These are phyloP conservation scores for Condylostylus longicornis DNA, from an alignment of 1,140 invertebrate genomes.

Conservation along the genomic window DNA sequence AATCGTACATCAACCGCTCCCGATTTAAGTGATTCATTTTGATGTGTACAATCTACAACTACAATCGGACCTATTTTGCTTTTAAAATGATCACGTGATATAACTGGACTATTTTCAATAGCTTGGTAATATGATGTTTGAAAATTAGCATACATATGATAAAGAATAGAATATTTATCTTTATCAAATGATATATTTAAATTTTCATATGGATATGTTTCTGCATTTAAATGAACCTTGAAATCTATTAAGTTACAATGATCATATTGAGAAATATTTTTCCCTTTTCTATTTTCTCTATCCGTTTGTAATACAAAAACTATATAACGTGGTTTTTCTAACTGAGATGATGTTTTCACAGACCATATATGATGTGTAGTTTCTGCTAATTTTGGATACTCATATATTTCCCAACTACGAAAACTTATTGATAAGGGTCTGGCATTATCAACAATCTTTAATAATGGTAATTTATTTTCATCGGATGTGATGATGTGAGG, in stretches of 20 bases:
- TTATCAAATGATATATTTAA: conserved; percentile 2
- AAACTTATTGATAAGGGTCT: no score
- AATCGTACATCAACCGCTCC: conserved; percentile 15
- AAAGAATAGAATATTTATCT: neutral
- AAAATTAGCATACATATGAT: no score
- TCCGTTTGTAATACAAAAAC: conserved; percentile 16
- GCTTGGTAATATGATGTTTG: no score
- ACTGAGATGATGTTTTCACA: conserved; percentile 18
- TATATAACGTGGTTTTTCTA: conserved; percentile 20
- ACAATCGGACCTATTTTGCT: conserved; percentile 5
- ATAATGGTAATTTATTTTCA: conserved; percentile 1
- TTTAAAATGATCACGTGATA: no score
- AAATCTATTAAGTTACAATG: conserved; percentile 14
- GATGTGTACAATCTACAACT: conserved; percentile 16
- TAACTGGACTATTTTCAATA: no score
- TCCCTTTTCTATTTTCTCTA: conserved; percentile 9
- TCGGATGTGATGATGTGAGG: conserved; percentile 5
- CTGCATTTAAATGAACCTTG: conserved; percentile 18
- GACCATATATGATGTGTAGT: conserved; percentile 18
- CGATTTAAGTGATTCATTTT: conserved; percentile 13
- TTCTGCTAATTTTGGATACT: conserved; percentile 24
- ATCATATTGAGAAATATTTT: conserved; percentile 14
- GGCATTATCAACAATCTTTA: conserved; percentile 6
- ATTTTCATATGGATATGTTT: conserved; percentile 21
- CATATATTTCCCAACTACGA: conserved; percentile 26